phyloP scores from a whole-genome alignment of 2,888 invertebrate genomes.

The Oligia fasciuncula region DNA sequence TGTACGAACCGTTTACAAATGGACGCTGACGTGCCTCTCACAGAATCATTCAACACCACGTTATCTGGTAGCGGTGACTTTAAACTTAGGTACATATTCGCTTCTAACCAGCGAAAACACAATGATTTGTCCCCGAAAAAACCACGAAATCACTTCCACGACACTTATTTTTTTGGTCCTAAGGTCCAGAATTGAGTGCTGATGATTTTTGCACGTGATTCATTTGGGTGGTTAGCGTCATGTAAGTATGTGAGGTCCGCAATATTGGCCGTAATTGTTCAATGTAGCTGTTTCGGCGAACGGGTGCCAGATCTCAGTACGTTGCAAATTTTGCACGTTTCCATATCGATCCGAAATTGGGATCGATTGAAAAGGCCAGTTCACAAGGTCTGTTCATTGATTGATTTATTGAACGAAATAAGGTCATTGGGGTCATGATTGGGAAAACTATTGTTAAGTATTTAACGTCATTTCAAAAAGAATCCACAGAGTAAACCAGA shows the following conservation, averaged over 20 bases:
- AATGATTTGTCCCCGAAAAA: conserved; percentile 24
- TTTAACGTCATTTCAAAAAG: background rate
- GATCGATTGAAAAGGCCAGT: conserved; percentile 51
- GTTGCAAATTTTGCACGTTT: conserved; percentile 54
- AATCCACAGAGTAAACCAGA: background rate
- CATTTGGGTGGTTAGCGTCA: conserved; percentile 40
- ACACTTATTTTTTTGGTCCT: conserved; percentile 32
- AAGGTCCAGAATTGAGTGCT: conserved; percentile 44
- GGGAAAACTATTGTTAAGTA: background rate
- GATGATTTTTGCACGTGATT: conserved; percentile 35
- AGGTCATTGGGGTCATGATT: conserved; percentile 29
- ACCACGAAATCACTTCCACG: conserved; percentile 1
- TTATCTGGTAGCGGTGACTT: conserved; percentile 80
- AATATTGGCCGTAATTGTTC: conserved; percentile 86
- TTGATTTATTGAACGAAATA: conserved; percentile 36
- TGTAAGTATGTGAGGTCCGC: conserved; percentile 70
- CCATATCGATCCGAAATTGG: conserved; percentile 67
- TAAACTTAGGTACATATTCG: conserved; percentile 77
- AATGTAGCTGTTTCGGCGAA: conserved; percentile 76
- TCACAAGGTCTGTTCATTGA: conserved; percentile 42
- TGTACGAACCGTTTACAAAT: conserved; percentile 56
- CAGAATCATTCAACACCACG: conserved; percentile 64
- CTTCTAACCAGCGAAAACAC: conserved; percentile 61
- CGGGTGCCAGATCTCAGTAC: conserved; percentile 47
- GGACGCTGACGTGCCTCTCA: conserved; percentile 56